Conservation (phyloP, 2,888 invertebrate genomes). For the Sturmia bella region DNA sequence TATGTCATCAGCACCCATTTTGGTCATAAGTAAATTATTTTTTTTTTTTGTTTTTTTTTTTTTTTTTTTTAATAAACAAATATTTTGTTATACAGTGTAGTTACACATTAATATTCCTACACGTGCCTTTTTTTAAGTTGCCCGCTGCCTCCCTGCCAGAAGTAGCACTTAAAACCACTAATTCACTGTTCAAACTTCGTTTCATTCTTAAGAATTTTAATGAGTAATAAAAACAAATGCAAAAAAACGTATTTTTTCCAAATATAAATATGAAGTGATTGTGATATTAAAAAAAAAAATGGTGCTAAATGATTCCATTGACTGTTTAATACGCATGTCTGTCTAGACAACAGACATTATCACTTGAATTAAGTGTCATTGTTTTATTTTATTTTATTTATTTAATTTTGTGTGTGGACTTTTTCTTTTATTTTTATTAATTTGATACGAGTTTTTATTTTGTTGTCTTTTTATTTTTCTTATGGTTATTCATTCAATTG, state of each 20-base stretch:
- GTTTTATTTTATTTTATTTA: constrained; percentile 54
- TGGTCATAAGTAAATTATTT: no score
- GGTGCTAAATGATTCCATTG: constrained; percentile 57
- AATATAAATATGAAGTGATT: constrained; percentile 9
- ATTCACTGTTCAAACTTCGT: no score
- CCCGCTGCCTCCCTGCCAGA: no score
- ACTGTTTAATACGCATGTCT: constrained; percentile 65
- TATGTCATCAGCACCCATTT: no score
- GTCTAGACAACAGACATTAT: constrained; percentile 73
- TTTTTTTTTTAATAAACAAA: no score
- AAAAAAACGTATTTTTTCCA: not conserved
- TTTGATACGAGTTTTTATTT: constrained; percentile 38
- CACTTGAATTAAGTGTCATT: constrained; percentile 70
- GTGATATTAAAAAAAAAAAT: constrained; percentile 19
- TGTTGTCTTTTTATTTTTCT: constrained; percentile 24
- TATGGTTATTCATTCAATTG: constrained; percentile 38
- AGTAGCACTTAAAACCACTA: no score
- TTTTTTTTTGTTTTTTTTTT: no score
- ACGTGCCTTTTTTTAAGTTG: no score
- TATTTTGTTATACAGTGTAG: no score
- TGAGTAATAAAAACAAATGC: constrained; percentile 15
- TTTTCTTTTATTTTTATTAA: constrained; percentile 11
- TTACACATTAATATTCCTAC: no score
- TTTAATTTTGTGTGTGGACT: constrained; percentile 20
- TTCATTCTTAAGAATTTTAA: not conserved